Conservation (phyloP, 1,140 invertebrate genomes). For the Oryzaephilus surinamensis region DNA sequence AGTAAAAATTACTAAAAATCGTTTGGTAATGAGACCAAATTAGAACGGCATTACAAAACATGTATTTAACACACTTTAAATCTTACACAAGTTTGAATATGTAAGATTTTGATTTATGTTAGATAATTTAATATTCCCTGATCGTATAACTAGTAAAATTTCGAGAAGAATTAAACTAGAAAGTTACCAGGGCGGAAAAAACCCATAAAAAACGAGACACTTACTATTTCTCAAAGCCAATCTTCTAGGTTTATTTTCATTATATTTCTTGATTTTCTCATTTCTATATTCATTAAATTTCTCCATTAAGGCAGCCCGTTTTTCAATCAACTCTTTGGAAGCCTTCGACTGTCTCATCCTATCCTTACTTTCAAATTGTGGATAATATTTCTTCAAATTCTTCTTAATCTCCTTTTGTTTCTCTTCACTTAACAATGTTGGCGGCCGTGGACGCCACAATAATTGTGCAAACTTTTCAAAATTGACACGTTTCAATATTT, state of each 20-base stretch:
- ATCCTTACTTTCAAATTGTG: constrained; percentile 94
- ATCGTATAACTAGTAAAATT: constrained; percentile 10
- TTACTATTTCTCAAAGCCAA: constrained; percentile 78
- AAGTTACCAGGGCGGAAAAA: constrained; percentile 7
- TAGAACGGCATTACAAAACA: background rate
- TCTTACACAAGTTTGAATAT: too few species aligned
- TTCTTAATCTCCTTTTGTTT: constrained; percentile 93
- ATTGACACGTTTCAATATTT: constrained; percentile 64
- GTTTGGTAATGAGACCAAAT: too few species aligned
- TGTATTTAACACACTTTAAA: too few species aligned
- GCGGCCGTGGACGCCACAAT: constrained; percentile 90
- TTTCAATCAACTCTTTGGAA: constrained; percentile 94
- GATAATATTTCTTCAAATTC: constrained; percentile 95
- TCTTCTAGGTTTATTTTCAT: constrained; percentile 62
- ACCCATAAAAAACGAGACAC: constrained; percentile 30
- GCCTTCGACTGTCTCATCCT: constrained; percentile 84
- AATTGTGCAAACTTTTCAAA: constrained; percentile 91
- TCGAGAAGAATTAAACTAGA: background rate
- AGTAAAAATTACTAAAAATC: too few species aligned
- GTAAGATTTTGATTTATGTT: too few species aligned
- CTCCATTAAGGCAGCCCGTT: constrained; percentile 79
- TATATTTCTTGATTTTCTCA: constrained; percentile 63
- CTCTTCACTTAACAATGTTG: constrained; percentile 67
- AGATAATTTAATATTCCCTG: constrained; percentile 13
- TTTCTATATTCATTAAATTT: constrained; percentile 75